Evolutionary conservation across 2,113 vertebrate genomes (phyloP).

Genomic region (Pristiophorus japonicus): DNA sequence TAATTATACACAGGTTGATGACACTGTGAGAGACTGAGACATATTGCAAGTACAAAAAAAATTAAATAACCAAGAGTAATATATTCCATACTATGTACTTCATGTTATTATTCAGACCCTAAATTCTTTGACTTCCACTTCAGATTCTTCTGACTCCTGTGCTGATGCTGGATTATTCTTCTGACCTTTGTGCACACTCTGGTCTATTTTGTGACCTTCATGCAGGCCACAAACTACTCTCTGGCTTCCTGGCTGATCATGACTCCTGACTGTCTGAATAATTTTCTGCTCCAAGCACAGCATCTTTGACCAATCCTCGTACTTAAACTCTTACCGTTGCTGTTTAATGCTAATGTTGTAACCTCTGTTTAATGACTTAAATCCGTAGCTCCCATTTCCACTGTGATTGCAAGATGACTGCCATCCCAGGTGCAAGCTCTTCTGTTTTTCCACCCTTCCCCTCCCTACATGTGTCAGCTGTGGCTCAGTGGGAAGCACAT

Average conservation of each 20-base stretch:
- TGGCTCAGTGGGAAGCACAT: too few relatives aligned
- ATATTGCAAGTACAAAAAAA: not conserved
- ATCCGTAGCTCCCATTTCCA: not conserved
- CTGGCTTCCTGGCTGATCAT: not conserved
- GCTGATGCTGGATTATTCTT: not conserved
- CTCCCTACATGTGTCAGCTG: too few relatives aligned
- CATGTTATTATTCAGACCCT: not conserved
- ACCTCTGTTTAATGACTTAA: not conserved
- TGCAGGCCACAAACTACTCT: not conserved
- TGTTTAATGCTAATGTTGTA: not conserved
- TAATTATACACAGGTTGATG: not conserved
- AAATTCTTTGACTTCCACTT: not conserved
- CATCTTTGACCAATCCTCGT: not conserved
- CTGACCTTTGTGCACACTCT: not conserved
- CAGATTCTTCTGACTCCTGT: not conserved
- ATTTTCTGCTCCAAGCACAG: slow-evolving; percentile 21
- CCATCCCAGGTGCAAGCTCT: not conserved
- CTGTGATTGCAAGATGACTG: not conserved
- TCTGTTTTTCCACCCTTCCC: not conserved
- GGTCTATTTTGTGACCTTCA: not conserved
- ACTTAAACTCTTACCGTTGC: not conserved
- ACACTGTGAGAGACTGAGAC: not conserved
- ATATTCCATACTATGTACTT: not conserved
- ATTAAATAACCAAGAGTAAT: not conserved
- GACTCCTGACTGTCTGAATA: not conserved